Evolutionary conservation across 2,888 invertebrate species (phyloP), one percentile per base, ranked within the genome.

Genomic region (Alsophila aescularia): DNA sequence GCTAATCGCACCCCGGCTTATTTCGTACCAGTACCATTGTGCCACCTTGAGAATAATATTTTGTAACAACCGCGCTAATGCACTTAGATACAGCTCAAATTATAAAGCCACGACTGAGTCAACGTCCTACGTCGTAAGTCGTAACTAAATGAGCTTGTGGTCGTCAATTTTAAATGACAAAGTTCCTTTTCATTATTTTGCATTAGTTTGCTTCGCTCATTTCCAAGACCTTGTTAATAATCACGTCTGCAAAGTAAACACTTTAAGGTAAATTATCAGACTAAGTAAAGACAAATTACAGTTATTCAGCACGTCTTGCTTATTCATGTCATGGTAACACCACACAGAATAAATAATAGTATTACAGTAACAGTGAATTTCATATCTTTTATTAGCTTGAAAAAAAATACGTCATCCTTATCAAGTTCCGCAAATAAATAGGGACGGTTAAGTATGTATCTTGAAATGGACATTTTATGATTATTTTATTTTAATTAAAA

Each of bases 1-100:
- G 64, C 66, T 60, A 65, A 66, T 65, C 66, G 59, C 62, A 73
- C 67, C 62, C 66, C 64, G 48, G 50, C 50, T 44, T 53, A 51
- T 53, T 53, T 42, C 40, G 39, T 40, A 50, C 27, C 15, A 36
- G 39, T 40, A 50, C 27, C 15, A 36, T n/a, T 37, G 40, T 29
- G n/a, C 39, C 21, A 14, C 40, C 29, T 41, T 27, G 36, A 32
- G 35, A 50, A 51, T 13, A 24, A 18, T 15, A 34, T 54, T 54
- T 54, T 40, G 43, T 36, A 27, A 39, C 42, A 50, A 31, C 43
- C 49, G 49, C 49, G 43, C 39, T 39, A 54, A 54, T 44, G 37
- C 16, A 48, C 31, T 56, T 51, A 45, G 50, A 45, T 24, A 47
- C 50, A 41, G 50, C 24, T 24, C 8, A 44, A 43, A 39, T 47